Evolutionary conservation across 2,113 vertebrate genomes (phyloP), one percentile per base, ranked within the genome.

Genomic region (Mus spicilegus): DNA sequence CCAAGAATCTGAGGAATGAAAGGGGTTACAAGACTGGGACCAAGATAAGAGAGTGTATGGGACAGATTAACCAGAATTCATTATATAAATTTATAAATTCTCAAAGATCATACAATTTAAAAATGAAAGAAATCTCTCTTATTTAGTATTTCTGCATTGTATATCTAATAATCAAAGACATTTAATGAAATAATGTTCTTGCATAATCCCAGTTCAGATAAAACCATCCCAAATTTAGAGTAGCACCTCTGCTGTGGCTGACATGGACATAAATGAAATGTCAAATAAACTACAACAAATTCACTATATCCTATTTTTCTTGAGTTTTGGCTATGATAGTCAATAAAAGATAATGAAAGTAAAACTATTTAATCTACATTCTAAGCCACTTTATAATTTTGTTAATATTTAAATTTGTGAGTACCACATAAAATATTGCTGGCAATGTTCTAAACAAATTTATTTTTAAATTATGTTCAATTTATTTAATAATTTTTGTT

Each of bases 371-470:
- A 54, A 51, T 80, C 6, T 80, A 54, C 30, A 75, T 22, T 63
- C 30, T 7, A 90, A 95, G 16, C 13, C 30, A n/a, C n/a, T 46
- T 78, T 73, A 13, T 78, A 22, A 86, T 78, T 93, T 91, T 92
- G 67, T 78, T 91, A 96, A 67, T 67, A 33, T 87, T 89, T 95
- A 92, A 56, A 87, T 87, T 88, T 91, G 22, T 65, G 30, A 81
- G 17, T 61, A 39, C 42, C 42, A 72, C 39, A 69, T 11, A 28
- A 82, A 28, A 90, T 22, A 90, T 33, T 69, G 26, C 28, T 69
- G 13, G 80, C 1, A 61, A 84, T 69, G 86, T 72, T 89, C 39
- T 16, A 58, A 91, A 78, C 30, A 76, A 75, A 69, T 67, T 93
- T 65, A 80, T 94, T 95, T 93, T 89, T 86, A 63, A 54, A 95